Base-by-base conservation (phyloP, 92 coral and sea anemone species). In the Porites evermanni region DNA sequence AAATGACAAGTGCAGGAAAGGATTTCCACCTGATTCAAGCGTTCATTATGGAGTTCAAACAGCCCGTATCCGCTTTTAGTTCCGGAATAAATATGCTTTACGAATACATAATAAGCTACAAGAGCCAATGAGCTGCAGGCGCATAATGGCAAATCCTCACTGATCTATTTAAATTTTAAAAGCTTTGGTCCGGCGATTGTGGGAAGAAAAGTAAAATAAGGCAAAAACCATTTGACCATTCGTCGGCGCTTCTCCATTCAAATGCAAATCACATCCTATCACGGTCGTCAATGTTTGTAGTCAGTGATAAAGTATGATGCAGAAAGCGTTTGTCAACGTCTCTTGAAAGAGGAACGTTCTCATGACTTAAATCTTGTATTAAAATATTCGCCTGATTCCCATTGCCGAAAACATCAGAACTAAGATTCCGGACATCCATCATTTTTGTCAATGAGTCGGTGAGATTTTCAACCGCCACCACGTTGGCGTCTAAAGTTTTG, bases 41-140 rank as follows among this genome's bases (percentile, higher is more conserved):
- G 70, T 88, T 91, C 81, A 85, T 92, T 86, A 89, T 87, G 89
- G 80, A 71, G 80, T 82, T 63, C 94, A 75, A 90, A 93, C 95
- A 89, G 86, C 93, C 78, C 92, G 98, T 90, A 91, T 95, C 98
- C 98, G 98, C 92, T 95, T 76, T 74, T 67, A 93, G 96, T 95
- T 95, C 98, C 98, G 98, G 98, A 90, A 90, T 93, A 90, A 89
- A 93, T 92, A 87, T 88, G 71, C 89, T 93, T 87, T 26, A 73
- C 91, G 91, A 90, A 93, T 95, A 87, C 83, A 86, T 95, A 92
- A 90, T 93, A 77, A 79, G 84, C 47, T 17, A 23, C 59, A 70
- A 8, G 75, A 65, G 65, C 98, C 98, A 94, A 94, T 94, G 82
- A 69, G 72, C 74, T 53, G 54, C 67, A 61, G 68, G 88, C 50